phyloP scores from a whole-genome alignment of 2,797 vertebrate species.

The Leptodactylus fallax region DNA sequence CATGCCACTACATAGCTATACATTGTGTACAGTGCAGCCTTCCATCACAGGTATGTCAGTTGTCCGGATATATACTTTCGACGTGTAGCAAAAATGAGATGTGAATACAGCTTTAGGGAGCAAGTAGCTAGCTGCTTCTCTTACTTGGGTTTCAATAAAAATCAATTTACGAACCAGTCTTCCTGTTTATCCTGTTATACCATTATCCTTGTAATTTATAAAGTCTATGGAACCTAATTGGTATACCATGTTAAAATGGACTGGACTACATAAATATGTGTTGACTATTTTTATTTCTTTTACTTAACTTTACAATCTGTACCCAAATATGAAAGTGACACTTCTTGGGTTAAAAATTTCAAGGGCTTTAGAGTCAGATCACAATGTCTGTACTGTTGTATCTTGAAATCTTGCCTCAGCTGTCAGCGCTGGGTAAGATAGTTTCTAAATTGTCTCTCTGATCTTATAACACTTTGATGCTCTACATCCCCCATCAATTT shows the following conservation, averaged over 20 bases:
- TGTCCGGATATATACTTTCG: too few species aligned
- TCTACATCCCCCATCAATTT: conserved; percentile 55
- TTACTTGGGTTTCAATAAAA: background rate
- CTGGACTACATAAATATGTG: too few species aligned
- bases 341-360: background rate
- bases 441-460: conserved; percentile 52
- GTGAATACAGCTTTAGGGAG: too few species aligned
- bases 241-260: too few species aligned
- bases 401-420: conserved; percentile 34
- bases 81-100: too few species aligned
- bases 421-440: conserved; percentile 34
- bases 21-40: too few species aligned
- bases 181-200: too few species aligned
- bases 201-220: background rate
- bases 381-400: conserved; percentile 9
- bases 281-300: background rate
- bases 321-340: background rate
- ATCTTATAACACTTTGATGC: conserved; percentile 54
- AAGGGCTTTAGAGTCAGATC: conserved; percentile 12
- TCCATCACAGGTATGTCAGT: too few species aligned
- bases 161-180: too few species aligned
- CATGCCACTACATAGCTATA: too few species aligned
- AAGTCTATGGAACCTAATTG: too few species aligned
- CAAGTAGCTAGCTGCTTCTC: background rate
- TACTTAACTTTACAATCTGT: background rate